Percentiles rank a stretch among this genome's conserved stretches.
Conservation (phyloP, 2,888 invertebrate species). For the Lottia scabra region DNA sequence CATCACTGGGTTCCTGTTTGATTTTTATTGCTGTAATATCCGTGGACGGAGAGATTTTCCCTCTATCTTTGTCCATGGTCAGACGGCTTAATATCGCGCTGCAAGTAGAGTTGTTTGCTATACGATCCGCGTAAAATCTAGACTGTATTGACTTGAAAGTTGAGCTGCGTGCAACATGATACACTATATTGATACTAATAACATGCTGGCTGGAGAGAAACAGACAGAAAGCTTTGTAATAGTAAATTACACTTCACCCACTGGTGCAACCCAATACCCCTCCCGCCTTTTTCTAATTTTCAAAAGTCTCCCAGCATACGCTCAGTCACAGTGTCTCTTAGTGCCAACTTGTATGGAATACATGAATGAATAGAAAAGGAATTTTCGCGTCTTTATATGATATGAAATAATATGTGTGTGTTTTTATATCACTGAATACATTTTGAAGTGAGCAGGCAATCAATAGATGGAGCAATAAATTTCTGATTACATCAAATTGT, state of each 20-base stretch:
- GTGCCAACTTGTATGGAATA: too few relatives aligned
- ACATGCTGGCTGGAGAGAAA: slow-evolving; percentile 33
- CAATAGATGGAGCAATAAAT: too few relatives aligned
- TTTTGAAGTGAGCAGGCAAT: too few relatives aligned
- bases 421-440: too few relatives aligned
- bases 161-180: slow-evolving; percentile 35
- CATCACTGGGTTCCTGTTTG: slow-evolving; percentile 23
- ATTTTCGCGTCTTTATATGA: too few relatives aligned
- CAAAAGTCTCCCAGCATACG: background rate
- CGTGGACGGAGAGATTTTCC: background rate
- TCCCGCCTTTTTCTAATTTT: slow-evolving; percentile 1
- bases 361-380: too few relatives aligned
- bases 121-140: slow-evolving; percentile 36
- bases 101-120: slow-evolving; percentile 18
- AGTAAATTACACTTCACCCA: slow-evolving; percentile 20
- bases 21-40: slow-evolving; percentile 13
- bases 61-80: slow-evolving; percentile 4
- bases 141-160: slow-evolving; percentile 37
- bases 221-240: slow-evolving; percentile 24
- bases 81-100: slow-evolving; percentile 7
- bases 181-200: slow-evolving; percentile 40
- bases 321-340: too few relatives aligned
- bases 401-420: too few relatives aligned
- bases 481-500: too few relatives aligned
- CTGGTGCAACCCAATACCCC: slow-evolving; percentile 18